Percentiles rank a stretch among this genome's conserved stretches.
phyloP scores from a whole-genome alignment of 2,797 vertebrate species.

The Danio jaintianensis region DNA sequence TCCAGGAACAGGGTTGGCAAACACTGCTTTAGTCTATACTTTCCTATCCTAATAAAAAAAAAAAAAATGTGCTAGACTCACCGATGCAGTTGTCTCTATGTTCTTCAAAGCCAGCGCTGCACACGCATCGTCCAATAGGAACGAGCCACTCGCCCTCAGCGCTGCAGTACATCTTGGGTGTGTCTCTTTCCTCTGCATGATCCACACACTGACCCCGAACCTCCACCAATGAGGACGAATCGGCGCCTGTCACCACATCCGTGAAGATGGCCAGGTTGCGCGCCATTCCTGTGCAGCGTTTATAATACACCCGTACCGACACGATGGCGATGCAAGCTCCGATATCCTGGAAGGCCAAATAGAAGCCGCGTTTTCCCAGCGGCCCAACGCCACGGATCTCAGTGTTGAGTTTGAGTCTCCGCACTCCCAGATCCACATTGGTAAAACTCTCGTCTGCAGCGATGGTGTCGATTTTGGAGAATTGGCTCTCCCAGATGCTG shows the following conservation, averaged over 20 bases:
- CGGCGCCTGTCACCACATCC: constrained; percentile 92
- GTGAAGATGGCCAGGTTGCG: constrained; percentile 94
- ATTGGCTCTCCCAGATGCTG: constrained; percentile 90
- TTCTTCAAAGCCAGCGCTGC: constrained; percentile 93
- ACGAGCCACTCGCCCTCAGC: constrained; percentile 97
- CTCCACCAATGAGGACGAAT: constrained; percentile 95
- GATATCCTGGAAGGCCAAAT: constrained; percentile 97
- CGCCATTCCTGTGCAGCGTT: constrained; percentile 89
- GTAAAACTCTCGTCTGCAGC: constrained; percentile 98
- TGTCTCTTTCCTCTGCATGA: constrained; percentile 93
- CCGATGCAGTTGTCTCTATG: constrained; percentile 89
- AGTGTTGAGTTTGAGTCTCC: constrained; percentile 93
- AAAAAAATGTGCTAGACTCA: constrained; percentile 74
- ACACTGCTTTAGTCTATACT: too few species aligned
- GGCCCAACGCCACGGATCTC: constrained; percentile 93
- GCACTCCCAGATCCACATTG: constrained; percentile 90
- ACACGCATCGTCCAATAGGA: constrained; percentile 95
- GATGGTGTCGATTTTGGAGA: constrained; percentile 95
- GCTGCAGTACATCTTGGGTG: constrained; percentile 99
- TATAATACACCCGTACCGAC: constrained; percentile 93
- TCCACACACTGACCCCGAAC: constrained; percentile 93
- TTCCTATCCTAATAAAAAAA: too few species aligned
- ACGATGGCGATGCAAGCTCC: constrained; percentile 95
- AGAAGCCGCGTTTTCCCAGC: constrained; percentile 88
- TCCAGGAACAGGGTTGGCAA: too few species aligned